phyloP scores from a whole-genome alignment of 2,888 invertebrate species.

The Coleophora flavipennella region DNA sequence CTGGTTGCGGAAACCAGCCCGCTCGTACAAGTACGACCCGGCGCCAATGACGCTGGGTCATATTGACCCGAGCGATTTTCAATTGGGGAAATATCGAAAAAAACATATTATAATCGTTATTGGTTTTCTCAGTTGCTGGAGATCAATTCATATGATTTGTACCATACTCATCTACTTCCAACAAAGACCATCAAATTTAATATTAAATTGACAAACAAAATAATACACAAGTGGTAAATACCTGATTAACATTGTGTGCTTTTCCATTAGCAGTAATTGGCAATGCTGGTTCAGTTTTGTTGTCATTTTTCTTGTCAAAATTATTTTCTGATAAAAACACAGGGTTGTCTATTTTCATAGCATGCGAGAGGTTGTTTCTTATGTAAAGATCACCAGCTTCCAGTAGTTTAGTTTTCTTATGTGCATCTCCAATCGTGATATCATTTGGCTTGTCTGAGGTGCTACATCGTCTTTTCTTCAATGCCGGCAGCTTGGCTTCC shows the following conservation, averaged over 20 bases:
- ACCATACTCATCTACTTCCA: too few relatives aligned
- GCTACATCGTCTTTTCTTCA: constrained; percentile 61
- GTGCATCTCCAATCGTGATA: constrained; percentile 38
- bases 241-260: constrained; percentile 30
- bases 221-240: constrained; percentile 17
- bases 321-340: constrained; percentile 41
- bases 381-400: constrained; percentile 56
- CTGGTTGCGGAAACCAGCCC: too few relatives aligned
- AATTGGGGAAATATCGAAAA: too few relatives aligned
- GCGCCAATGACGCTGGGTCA: too few relatives aligned
- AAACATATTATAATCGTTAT: too few relatives aligned
- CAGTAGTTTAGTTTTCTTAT: constrained; percentile 50
- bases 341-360: constrained; percentile 40
- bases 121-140: too few relatives aligned
- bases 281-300: constrained; percentile 30
- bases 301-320: constrained; percentile 48
- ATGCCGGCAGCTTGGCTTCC: constrained; percentile 48
- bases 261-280: constrained; percentile 52
- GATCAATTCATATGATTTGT: too few relatives aligned
- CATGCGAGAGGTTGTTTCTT: constrained; percentile 41
- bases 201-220: too few relatives aligned
- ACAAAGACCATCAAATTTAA: too few relatives aligned
- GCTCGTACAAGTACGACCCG: too few relatives aligned
- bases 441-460: constrained; percentile 65
- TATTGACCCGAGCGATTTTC: too few relatives aligned